Conservation (phyloP, 30 jellyfish, hydroid and myxozoan genomes). For the Aurelia aurita region DNA sequence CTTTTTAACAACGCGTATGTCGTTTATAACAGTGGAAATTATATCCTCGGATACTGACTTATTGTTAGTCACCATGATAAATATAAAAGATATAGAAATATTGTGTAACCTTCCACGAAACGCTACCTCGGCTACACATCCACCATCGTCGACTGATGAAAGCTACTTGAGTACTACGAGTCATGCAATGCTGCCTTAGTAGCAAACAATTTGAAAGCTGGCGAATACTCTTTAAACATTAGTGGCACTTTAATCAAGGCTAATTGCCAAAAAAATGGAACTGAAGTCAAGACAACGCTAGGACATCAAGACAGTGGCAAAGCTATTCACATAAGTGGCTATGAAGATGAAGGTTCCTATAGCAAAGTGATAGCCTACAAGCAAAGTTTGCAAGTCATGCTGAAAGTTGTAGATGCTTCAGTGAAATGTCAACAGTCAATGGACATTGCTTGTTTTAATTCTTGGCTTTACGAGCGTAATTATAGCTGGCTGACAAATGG, state of each 20-base stretch:
- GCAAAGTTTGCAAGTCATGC: not conserved
- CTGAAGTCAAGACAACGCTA: not conserved
- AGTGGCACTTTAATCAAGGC: not conserved
- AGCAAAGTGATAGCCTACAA: not conserved
- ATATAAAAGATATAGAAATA: too few relatives aligned
- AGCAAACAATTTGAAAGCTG: not conserved
- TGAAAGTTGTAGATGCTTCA: not conserved
- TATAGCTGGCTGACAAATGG: slow-evolving; percentile 8
- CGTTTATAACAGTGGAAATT: too few relatives aligned
- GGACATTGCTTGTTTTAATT: not conserved
- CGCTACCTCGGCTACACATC: too few relatives aligned
- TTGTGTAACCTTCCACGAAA: too few relatives aligned
- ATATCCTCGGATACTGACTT: too few relatives aligned
- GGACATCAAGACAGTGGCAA: not conserved
- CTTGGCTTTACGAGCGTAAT: not conserved
- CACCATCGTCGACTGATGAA: too few relatives aligned
- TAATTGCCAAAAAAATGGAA: not conserved
- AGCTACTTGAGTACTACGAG: not conserved
- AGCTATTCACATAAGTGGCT: not conserved
- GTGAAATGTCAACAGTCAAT: not conserved
- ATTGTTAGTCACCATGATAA: too few relatives aligned
- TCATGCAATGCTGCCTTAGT: not conserved
- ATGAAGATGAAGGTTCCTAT: not conserved
- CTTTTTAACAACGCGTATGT: too few relatives aligned
- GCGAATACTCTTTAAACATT: not conserved